A percentile compares a stretch with the other conserved stretches of the same genome.
Conservation (phyloP, 2,888 invertebrate genomes). For the Bedellia somnulentella region DNA sequence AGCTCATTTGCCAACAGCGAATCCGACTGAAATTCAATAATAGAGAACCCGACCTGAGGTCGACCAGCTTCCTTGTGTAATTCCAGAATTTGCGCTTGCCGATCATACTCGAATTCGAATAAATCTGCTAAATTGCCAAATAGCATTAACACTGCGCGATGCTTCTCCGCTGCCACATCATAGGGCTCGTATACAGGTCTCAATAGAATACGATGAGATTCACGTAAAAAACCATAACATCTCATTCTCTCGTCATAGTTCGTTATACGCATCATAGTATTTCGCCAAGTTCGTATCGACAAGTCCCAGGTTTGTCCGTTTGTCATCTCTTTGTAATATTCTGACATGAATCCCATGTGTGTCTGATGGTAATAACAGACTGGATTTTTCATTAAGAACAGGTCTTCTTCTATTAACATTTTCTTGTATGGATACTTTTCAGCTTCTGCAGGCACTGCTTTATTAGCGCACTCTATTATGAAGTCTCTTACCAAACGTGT, state of each 20-base stretch:
- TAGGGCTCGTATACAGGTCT: conserved; percentile 40
- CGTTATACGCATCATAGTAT: conserved; percentile 30
- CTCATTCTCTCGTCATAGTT: conserved; percentile 37
- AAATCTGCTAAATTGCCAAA: conserved; percentile 26
- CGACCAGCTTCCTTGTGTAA: too few species aligned
- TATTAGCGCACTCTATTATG: conserved; percentile 17
- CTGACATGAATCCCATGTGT: conserved; percentile 31
- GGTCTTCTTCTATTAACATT: conserved; percentile 32
- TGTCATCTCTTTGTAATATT: conserved; percentile 26
- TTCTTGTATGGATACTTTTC: conserved; percentile 36
- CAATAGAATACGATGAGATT: conserved; percentile 24
- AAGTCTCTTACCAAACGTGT: conserved; percentile 24
- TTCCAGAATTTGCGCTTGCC: conserved; percentile 15
- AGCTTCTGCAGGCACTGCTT: conserved; percentile 21
- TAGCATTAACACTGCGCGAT: conserved; percentile 23
- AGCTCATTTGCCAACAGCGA: conserved; percentile 8
- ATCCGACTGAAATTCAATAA: conserved; percentile 1
- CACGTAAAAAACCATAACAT: conserved; percentile 25
- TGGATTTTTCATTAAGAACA: conserved; percentile 44
- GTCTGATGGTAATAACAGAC: conserved; percentile 47
- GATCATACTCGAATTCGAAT: conserved; percentile 26
- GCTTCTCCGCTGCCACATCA: conserved; percentile 24
- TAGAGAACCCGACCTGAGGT: too few species aligned
- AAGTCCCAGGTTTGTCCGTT: conserved; percentile 28
- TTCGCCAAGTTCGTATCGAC: conserved; percentile 33